Base-by-base conservation (phyloP, 2,888 invertebrate species). In the Merodon equestris region DNA sequence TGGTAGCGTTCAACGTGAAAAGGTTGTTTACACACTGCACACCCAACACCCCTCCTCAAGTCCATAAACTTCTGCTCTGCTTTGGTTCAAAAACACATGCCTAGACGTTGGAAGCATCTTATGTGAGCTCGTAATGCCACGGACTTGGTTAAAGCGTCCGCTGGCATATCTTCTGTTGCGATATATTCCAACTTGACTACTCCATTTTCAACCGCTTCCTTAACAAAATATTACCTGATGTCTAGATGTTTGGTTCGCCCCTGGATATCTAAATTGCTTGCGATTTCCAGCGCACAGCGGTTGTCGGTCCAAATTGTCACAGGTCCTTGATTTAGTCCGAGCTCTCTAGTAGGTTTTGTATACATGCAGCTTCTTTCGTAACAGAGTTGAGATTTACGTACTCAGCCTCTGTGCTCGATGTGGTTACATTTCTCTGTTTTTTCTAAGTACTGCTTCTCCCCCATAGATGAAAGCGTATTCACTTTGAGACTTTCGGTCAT, bases 71-170 rank as follows among this genome's bases (percentile, higher is more conserved):
- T 1, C 9, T 1, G 3, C n/a, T n/a, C n/a, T n/a, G n/a, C n/a
- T n/a, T n/a, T n/a, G n/a, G n/a, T 47, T 13, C 12, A 34, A n/a
- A 64, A 54, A 64, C 45, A 5, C 64, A 64, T 64, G 1, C 64
- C 64, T 17, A 53, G 40, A 12, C 15, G 3, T 9, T 53, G 51
- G 9, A 53, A 64, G 53, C 44, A 64, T 64, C 36, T 36, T 36
- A 36, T 36, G 36, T 36, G 10, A 36, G 36, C 36, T 36, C 7
- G 36, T 36, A 10, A 15, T 54, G 54, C 64, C 44, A 64, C 45
- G 5, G 27, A 17, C 45, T 64, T 53, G 17, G 64, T 64, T 36
- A 64, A 36, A 4, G 53, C 64, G 18, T 45, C 64, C 9, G 45
- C 64, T 38, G 50, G 19, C 40, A 60, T 48, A 38, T 60, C 9